phyloP scores from a whole-genome alignment of 1,140 invertebrate genomes.

The Ylistrum balloti region DNA sequence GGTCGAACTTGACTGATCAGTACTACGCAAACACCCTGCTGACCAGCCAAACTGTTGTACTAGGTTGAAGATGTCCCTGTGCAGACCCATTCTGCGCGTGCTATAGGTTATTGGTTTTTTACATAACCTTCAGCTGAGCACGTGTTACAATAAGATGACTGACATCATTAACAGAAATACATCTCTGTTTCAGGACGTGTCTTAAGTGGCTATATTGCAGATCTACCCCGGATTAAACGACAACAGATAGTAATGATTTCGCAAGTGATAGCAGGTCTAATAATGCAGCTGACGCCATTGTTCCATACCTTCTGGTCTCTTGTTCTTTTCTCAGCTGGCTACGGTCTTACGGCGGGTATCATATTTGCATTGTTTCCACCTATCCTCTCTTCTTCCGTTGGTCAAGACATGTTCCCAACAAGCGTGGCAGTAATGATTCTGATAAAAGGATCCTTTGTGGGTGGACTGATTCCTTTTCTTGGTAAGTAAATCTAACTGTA shows the following conservation, averaged over 20 bases:
- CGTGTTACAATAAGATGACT: no score
- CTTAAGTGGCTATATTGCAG: neutral
- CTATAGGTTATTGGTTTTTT: no score
- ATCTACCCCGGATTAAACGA: neutral
- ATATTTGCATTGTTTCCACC: slow-evolving; percentile 9
- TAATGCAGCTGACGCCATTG: neutral
- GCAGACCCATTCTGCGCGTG: no score
- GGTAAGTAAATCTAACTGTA: neutral
- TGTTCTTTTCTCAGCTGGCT: neutral
- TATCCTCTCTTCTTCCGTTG: neutral
- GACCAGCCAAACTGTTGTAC: no score
- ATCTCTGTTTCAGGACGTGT: neutral
- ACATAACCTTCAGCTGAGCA: no score
- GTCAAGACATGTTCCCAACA: neutral
- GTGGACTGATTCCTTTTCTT: neutral
- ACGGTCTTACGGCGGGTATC: neutral
- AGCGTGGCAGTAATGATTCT: neutral
- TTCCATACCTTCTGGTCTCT: neutral
- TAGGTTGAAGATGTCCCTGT: no score
- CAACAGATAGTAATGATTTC: neutral
- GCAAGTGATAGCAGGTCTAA: neutral
- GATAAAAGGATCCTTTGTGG: neutral
- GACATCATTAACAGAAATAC: no score
- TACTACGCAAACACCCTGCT: no score
- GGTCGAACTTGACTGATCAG: no score